These are phyloP conservation scores for Amiota minor DNA, from an alignment of 2,888 invertebrate genomes.

Conservation along the genomic window DNA sequence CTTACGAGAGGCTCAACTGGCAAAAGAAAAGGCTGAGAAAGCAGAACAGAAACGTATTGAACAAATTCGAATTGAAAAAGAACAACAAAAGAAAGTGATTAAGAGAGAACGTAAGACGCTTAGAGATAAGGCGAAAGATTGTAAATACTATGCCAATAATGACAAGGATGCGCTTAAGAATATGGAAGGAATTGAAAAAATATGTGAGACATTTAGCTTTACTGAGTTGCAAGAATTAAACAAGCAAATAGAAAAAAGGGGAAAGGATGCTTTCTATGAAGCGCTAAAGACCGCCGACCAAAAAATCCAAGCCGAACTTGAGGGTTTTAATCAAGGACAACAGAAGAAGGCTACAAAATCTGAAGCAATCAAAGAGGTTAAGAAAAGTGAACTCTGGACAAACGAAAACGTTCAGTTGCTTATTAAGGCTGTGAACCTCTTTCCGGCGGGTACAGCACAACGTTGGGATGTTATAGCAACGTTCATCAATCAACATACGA, in stretches of 20 bases:
- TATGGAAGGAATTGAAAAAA: slow-evolving; percentile 93
- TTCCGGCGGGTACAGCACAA: slow-evolving; percentile 96
- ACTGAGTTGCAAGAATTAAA: slow-evolving; percentile 85
- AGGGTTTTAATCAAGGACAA: slow-evolving; percentile 73
- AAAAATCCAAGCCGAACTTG: slow-evolving; percentile 85
- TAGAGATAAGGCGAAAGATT: slow-evolving; percentile 85
- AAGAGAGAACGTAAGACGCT: slow-evolving; percentile 90
- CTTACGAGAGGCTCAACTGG: slow-evolving; percentile 81
- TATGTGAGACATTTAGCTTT: slow-evolving; percentile 86
- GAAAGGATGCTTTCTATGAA: slow-evolving; percentile 79
- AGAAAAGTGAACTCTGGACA: slow-evolving; percentile 79
- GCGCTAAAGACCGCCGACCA: slow-evolving; percentile 83
- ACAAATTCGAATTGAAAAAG: slow-evolving; percentile 87
- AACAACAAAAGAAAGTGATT: slow-evolving; percentile 86
- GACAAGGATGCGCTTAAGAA: slow-evolving; percentile 84
- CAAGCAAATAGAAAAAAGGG: slow-evolving; percentile 79
- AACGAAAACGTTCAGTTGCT: slow-evolving; percentile 89
- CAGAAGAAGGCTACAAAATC: slow-evolving; percentile 61
- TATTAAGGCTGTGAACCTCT: slow-evolving; percentile 97
- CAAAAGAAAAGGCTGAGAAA: slow-evolving; percentile 85
- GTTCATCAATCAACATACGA: slow-evolving; percentile 91
- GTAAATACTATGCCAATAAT: slow-evolving; percentile 83
- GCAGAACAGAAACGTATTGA: slow-evolving; percentile 88
- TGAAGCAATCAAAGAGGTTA: slow-evolving; percentile 74
- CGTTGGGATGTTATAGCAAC: slow-evolving; percentile 96